These are phyloP conservation scores for Fulmarus glacialis DNA, from an alignment of 2,113 vertebrate genomes.

Conservation along the genomic window DNA sequence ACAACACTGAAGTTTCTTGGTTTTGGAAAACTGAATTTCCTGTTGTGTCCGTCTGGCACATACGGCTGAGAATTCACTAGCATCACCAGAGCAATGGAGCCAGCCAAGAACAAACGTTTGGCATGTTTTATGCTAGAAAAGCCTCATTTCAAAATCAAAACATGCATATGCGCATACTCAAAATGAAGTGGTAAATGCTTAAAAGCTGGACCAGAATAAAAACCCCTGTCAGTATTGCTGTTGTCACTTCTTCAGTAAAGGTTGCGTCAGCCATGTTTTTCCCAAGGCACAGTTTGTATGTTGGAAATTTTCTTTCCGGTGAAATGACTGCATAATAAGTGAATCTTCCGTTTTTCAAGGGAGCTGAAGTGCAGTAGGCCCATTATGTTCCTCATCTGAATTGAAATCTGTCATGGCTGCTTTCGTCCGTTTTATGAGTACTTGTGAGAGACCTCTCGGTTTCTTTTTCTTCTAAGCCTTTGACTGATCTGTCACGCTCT, in stretches of 20 bases:
- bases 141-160: slow-evolving; percentile 55
- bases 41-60: slow-evolving; percentile 61
- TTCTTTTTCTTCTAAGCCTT: neutral
- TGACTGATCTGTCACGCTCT: neutral
- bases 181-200: neutral
- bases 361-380: neutral
- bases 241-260: neutral
- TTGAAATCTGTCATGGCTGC: neutral
- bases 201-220: neutral
- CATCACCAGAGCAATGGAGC: slow-evolving; percentile 56
- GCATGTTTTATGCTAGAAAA: slow-evolving; percentile 46
- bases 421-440: neutral
- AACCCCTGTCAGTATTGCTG: neutral
- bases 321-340: neutral
- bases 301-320: neutral
- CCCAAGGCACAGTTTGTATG: neutral
- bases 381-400: neutral
- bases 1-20: slow-evolving; percentile 49
- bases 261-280: neutral
- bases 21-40: slow-evolving; percentile 46
- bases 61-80: slow-evolving; percentile 35
- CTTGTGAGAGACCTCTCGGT: neutral
- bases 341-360: neutral
- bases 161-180: neutral
- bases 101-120: slow-evolving; percentile 67